Evolutionary conservation across 2,113 vertebrate genomes (phyloP).

Genomic region (Dasyurus viverrinus): DNA sequence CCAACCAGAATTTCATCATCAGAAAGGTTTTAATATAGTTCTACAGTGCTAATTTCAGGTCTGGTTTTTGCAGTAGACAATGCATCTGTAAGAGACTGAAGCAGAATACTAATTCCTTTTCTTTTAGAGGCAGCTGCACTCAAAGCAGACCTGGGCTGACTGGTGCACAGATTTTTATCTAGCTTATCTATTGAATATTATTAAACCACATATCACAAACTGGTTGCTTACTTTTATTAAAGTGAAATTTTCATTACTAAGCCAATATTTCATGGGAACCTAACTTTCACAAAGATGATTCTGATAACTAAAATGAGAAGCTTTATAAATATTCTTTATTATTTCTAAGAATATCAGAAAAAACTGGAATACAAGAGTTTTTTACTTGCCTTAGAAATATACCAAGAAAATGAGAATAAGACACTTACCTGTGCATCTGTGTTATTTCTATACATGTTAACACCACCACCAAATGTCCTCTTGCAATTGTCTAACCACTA

Average conservation of each 20-base stretch:
- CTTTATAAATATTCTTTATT: conserved; percentile 64
- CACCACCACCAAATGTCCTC: conserved; percentile 94
- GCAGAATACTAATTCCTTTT: conserved; percentile 54
- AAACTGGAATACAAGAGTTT: conserved; percentile 21
- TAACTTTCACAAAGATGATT: conserved; percentile 73
- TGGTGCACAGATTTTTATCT: conserved; percentile 71
- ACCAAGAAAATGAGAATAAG: conserved; percentile 46
- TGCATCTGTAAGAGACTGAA: conserved; percentile 57
- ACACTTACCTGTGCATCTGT: conserved; percentile 92
- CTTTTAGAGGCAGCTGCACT: conserved; percentile 64
- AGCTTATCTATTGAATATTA: conserved; percentile 81
- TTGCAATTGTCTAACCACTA: conserved; percentile 98
- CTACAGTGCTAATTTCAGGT: conserved; percentile 44
- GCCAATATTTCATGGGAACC: conserved; percentile 63
- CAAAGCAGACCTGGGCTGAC: conserved; percentile 48
- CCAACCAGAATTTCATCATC: background rate
- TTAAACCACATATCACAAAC: conserved; percentile 75
- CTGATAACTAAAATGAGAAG: conserved; percentile 83
- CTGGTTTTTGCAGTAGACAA: conserved; percentile 61
- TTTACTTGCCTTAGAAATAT: conserved; percentile 39
- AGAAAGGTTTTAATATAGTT: conserved; percentile 1
- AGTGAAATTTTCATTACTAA: conserved; percentile 77
- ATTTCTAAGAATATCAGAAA: conserved; percentile 64
- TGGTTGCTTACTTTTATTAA: conserved; percentile 77
- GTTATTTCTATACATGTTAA: conserved; percentile 86